These are phyloP conservation scores for Bombylius discolor DNA, from an alignment of 2,888 invertebrate species.

Conservation along the genomic window DNA sequence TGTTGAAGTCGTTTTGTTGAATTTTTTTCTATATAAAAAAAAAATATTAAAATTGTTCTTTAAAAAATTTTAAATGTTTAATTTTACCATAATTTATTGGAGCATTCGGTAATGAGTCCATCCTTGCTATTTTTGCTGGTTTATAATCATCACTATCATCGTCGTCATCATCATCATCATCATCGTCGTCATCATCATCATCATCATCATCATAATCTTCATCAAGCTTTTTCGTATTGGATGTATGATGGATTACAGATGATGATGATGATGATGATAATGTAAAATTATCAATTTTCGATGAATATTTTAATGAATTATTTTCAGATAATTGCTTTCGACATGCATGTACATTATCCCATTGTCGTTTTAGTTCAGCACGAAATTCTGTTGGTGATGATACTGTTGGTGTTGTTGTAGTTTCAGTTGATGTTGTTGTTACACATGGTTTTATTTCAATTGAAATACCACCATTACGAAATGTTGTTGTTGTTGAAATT, in stretches of 20 bases:
- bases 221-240: background rate
- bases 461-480: background rate
- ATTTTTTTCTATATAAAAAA: slow-evolving; percentile 1
- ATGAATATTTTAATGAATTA: slow-evolving; percentile 1
- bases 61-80: background rate
- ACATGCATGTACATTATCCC: slow-evolving; percentile 4
- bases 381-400: slow-evolving; percentile 5
- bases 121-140: slow-evolving; percentile 4
- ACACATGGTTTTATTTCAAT: background rate
- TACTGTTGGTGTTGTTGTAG: slow-evolving; percentile 5
- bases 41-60: background rate
- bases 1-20: slow-evolving; percentile 17
- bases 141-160: background rate
- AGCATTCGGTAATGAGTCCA: slow-evolving; percentile 2
- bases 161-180: background rate
- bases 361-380: slow-evolving; percentile 13
- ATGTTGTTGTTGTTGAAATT: background rate
- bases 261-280: background rate
- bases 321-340: background rate
- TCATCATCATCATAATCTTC: too few relatives aligned
- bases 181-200: too few relatives aligned
- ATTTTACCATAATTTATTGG: background rate
- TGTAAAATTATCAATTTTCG: too few relatives aligned
- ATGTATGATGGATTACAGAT: slow-evolving; percentile 9
- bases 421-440: background rate